These are phyloP conservation scores for Rhamnusium bicolor DNA, from an alignment of 2,888 invertebrate genomes.

Conservation along the genomic window DNA sequence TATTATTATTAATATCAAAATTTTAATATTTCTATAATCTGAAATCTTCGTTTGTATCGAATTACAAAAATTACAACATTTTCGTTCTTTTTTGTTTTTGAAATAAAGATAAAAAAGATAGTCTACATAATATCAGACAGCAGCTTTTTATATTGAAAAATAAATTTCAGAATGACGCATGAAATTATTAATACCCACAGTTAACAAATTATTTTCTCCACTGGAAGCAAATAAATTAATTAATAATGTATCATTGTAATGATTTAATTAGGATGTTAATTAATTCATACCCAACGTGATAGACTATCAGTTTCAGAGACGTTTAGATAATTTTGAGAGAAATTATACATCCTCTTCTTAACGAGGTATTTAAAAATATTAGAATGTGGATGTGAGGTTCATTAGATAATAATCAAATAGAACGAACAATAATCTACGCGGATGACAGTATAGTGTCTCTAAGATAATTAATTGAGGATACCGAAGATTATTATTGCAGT, in stretches of 20 bases:
- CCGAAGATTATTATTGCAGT: conserved; percentile 44
- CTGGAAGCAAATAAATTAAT: background rate
- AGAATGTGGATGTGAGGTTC: conserved; percentile 34
- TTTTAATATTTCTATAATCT: too few relatives aligned
- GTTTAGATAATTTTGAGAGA: conserved; percentile 16
- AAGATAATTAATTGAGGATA: conserved; percentile 47
- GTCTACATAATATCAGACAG: background rate
- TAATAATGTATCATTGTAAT: conserved; percentile 1
- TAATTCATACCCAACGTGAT: background rate
- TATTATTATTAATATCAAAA: too few relatives aligned
- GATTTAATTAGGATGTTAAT: conserved; percentile 11
- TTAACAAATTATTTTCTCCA: conserved; percentile 1
- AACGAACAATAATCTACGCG: conserved; percentile 33
- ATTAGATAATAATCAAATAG: conserved; percentile 40
- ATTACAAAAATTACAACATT: too few relatives aligned
- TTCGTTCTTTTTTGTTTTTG: too few relatives aligned
- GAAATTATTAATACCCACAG: background rate
- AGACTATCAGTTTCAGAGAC: background rate
- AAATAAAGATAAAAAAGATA: too few relatives aligned
- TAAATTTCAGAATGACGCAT: background rate
- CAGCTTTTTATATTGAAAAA: background rate
- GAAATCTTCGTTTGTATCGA: too few relatives aligned
- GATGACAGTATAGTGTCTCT: conserved; percentile 40
- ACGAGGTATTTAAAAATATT: conserved; percentile 27
- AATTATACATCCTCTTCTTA: conserved; percentile 19